Percentiles rank a stretch among this genome's conserved stretches.
phyloP scores from a whole-genome alignment of 2,888 invertebrate genomes.

The Thecocarcelia acutangulata region DNA sequence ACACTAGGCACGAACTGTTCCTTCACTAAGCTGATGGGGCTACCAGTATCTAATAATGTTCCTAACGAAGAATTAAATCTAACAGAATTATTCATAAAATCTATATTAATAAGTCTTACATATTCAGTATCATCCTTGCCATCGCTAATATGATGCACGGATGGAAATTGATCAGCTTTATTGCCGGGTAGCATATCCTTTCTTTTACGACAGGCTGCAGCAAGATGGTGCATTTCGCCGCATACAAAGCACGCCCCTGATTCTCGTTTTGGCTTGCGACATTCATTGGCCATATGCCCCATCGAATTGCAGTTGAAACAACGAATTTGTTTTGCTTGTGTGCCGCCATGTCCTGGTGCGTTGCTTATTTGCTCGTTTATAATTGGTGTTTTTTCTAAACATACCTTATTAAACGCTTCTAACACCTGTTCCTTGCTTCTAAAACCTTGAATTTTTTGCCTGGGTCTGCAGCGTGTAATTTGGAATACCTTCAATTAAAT shows the following conservation, averaged over 20 bases:
- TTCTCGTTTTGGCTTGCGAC: slow-evolving; percentile 46
- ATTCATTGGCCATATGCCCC: slow-evolving; percentile 49
- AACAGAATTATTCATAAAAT: slow-evolving; percentile 17
- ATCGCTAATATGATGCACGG: not conserved
- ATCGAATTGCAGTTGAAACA: slow-evolving; percentile 54
- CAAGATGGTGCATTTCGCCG: slow-evolving; percentile 27
- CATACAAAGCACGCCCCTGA: slow-evolving; percentile 40
- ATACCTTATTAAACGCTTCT: not conserved
- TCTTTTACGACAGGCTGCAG: slow-evolving; percentile 22
- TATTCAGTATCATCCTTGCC: slow-evolving; percentile 9
- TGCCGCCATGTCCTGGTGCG: no score
- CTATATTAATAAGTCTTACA: slow-evolving; percentile 13
- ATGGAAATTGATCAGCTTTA: no score
- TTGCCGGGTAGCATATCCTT: no score
- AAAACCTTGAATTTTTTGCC: slow-evolving; percentile 8
- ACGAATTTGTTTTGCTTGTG: slow-evolving; percentile 1
- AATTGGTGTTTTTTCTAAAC: slow-evolving; percentile 7
- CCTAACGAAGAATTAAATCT: slow-evolving; percentile 17
- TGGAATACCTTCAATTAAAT: slow-evolving; percentile 12
- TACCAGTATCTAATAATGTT: slow-evolving; percentile 26
- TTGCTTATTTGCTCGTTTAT: no score
- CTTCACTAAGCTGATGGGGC: slow-evolving; percentile 7
- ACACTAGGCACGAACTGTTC: slow-evolving; percentile 29
- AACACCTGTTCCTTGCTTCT: slow-evolving; percentile 10
- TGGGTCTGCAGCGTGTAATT: slow-evolving; percentile 4